Percentiles rank a stretch among this genome's conserved stretches.
These are phyloP conservation scores for Pararge aegeria DNA, from an alignment of 1,140 invertebrate species.

Conservation along the genomic window DNA sequence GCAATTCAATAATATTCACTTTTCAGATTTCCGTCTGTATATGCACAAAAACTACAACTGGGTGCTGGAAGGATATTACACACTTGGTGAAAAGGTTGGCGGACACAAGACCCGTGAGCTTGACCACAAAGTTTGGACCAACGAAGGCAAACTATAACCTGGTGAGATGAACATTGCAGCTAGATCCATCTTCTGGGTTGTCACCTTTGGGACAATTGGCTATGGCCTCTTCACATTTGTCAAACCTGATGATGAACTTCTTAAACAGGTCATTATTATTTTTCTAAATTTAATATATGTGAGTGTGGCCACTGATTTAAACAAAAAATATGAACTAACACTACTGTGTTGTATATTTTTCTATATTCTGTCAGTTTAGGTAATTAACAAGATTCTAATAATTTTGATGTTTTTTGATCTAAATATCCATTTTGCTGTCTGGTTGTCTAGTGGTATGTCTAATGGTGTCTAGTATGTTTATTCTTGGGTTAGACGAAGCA, in stretches of 20 bases:
- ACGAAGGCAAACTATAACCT: slow-evolving; percentile 67
- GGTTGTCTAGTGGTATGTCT: no score
- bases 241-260: slow-evolving; percentile 79
- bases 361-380: no score
- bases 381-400: no score
- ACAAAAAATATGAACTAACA: neutral
- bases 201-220: slow-evolving; percentile 78
- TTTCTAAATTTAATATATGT: slow-evolving; percentile 38
- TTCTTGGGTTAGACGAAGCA: no score
- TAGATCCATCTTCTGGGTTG: slow-evolving; percentile 81
- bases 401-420: no score
- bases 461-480: no score
- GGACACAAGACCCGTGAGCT: slow-evolving; percentile 76
- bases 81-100: slow-evolving; percentile 79
- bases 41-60: slow-evolving; percentile 81
- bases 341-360: neutral
- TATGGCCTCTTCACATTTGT: slow-evolving; percentile 79
- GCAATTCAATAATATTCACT: no score
- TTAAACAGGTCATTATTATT: slow-evolving; percentile 73
- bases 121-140: slow-evolving; percentile 78
- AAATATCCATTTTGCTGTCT: no score
- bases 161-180: slow-evolving; percentile 75
- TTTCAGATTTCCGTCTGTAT: slow-evolving; percentile 81
- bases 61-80: slow-evolving; percentile 82
- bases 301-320: slow-evolving; percentile 53